A percentile compares a stretch with the other conserved stretches of the same genome.
Conservation (phyloP, 2,888 invertebrate species). For the Pyrgus malvae region DNA sequence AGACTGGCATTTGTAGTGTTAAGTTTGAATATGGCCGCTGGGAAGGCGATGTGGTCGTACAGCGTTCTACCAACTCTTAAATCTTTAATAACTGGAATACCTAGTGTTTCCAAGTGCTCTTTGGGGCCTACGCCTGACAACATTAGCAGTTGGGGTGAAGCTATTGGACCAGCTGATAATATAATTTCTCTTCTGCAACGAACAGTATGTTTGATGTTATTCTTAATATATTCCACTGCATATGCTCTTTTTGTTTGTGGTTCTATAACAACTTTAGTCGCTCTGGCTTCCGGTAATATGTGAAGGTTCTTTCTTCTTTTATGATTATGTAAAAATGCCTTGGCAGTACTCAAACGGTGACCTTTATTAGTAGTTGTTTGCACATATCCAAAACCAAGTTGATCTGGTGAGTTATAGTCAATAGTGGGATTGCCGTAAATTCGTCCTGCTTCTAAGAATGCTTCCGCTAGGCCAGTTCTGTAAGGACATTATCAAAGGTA, state of each 20-base stretch:
- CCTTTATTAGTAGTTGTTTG: constrained; percentile 82
- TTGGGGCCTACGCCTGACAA: constrained; percentile 87
- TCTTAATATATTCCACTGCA: constrained; percentile 85
- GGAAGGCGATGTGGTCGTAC: constrained; percentile 83
- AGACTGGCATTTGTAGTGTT: constrained; percentile 70
- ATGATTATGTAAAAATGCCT: constrained; percentile 85
- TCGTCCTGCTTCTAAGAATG: constrained; percentile 83
- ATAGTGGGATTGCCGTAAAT: constrained; percentile 79
- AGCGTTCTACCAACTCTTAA: constrained; percentile 85
- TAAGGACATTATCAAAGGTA: constrained; percentile 34
- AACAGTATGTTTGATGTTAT: constrained; percentile 72
- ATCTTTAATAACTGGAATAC: constrained; percentile 83
- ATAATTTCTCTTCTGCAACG: constrained; percentile 91
- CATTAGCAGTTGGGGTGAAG: constrained; percentile 95
- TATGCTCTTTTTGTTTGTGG: constrained; percentile 83
- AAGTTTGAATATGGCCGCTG: constrained; percentile 72
- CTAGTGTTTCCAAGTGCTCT: constrained; percentile 78
- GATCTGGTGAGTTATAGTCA: constrained; percentile 84
- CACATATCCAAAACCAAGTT: constrained; percentile 82
- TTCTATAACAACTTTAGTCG: constrained; percentile 71
- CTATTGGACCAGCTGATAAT: constrained; percentile 92
- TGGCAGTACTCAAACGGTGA: constrained; percentile 84
- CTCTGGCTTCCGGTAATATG: constrained; percentile 65
- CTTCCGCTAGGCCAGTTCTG: constrained; percentile 76
- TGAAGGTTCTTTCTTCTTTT: constrained; percentile 84